Base-by-base conservation (phyloP, 2,888 invertebrate species). In the Aradus depressus region DNA sequence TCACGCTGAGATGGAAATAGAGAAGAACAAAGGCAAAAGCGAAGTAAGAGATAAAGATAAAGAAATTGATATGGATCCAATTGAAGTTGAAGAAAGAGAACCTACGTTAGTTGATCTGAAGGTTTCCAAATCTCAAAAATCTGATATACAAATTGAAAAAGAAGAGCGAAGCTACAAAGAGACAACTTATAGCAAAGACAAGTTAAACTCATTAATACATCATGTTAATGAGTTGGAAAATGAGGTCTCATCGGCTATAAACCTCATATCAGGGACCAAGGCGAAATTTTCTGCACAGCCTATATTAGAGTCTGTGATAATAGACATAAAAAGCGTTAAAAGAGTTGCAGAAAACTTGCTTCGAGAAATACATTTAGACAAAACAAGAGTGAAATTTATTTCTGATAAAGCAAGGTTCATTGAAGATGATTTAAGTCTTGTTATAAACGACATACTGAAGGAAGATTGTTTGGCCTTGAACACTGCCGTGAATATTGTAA, bases 331-430 rank as follows among this genome's bases (percentile, higher is more conserved):
- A 26, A 47, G 47, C 18, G 26, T 47, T 21, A 10, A 21, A 12
- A 47, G 37, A 25, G 47, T 47, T 37, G 16, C 26, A n/a, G 47
- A 47, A 5, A 47, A 47, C 19, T 16, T 47, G n/a, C 26, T 47
- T n/a, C 47, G 26, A 38, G 47, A 47, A 38, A 18, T 38, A 38
- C 23, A 47, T 25, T 25, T 23, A 10, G 47, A 47, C 19, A 3
- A 23, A n/a, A 47, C 47, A 8, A 28, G 47, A 6, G 12, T 47
- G 8, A 47, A 47, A 38, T 47, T 47, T 38, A 25, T 47, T 22
- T 25, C 25, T 25, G 47, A 47, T 47, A 47, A 47, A 37, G 25
- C 31, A 37, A 37, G 18, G 4, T 47, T 47, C 26, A 47, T 47
- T 19, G 37, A 35, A 34, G 26, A 32, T 10, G 47, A 47, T 38